Evolutionary conservation across 2,797 vertebrate species (phyloP).

Genomic region (Uromys caudimaculatus): DNA sequence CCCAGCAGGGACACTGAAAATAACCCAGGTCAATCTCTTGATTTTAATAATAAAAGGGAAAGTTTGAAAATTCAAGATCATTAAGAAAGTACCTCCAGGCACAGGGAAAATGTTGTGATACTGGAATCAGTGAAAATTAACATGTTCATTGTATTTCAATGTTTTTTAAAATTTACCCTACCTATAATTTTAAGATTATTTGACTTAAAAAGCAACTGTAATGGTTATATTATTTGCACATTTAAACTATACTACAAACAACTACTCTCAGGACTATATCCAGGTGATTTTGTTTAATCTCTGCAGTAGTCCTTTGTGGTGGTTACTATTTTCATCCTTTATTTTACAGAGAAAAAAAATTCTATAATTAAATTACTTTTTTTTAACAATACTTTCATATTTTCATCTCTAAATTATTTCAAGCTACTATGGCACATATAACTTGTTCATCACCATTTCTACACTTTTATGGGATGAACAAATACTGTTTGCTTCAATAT

Average conservation of each 20-base stretch:
- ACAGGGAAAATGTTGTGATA: background rate
- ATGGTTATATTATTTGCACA: background rate
- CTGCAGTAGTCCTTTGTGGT: background rate
- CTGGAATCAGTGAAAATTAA: background rate
- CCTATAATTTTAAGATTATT: background rate
- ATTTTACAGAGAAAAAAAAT: constrained; percentile 46
- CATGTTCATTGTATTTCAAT: background rate
- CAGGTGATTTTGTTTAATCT: background rate
- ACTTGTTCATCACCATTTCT: constrained; percentile 37
- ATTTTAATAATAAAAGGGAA: constrained; percentile 34
- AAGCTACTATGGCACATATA: background rate
- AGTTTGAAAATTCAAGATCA: background rate
- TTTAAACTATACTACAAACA: background rate
- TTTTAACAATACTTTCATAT: background rate
- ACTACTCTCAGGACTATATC: background rate
- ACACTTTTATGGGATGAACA: background rate
- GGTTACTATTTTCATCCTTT: background rate
- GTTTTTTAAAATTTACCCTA: background rate
- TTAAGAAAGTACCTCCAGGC: background rate
- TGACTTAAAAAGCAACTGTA: constrained; percentile 7
- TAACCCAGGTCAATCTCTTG: background rate
- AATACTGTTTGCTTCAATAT: constrained; percentile 31
- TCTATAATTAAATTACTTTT: background rate
- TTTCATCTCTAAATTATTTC: constrained; percentile 58
- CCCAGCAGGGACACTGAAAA: background rate